Evolutionary conservation across 2,113 vertebrate genomes (phyloP), one percentile per base, ranked within the genome.

Genomic region (Zosterops pallidus): DNA sequence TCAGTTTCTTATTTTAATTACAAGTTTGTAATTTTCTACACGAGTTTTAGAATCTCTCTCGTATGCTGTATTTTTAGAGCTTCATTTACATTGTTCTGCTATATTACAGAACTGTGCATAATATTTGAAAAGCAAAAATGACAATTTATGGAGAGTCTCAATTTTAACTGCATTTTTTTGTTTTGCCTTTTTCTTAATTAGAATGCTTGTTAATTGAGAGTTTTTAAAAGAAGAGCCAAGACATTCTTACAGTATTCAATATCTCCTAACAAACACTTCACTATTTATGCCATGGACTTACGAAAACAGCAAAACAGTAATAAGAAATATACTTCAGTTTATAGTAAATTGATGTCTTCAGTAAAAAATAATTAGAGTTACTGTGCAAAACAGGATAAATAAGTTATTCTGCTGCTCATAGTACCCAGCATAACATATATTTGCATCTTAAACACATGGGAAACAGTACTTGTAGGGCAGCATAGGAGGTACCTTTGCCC

Each of bases 1-100:
- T 62, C 74, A 68, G 39, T 70, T 86, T 85, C 55, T 94, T 91
- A 53, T 76, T 96, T 93, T 85, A 91, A 92, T 93, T 90, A 67
- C 20, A 50, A 53, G 35, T 77, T 65, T 79, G 33, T 60, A 77
- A 63, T 83, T 91, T 84, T 67, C 50, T 86, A 50, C 53, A 52
- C 0, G 15, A 24, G 20, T 68, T 91, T 92, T 84, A 89, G 67
- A 75, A 70, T n/a, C 26, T 72, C 14, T 85, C 39, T 90, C 9
- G 5, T 55, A 60, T 3, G 2, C 3, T 55, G 25, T 71, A 85
- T 80, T 95, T 94, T 82, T 83, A 92, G 57, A 87, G 42, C 22
- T 88, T 86, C 37, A 55, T 74, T 89, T 89, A 81, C 44, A 55
- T 88, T 90, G 44, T 92, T 91, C 26, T 93, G 55, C 70, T 84